A percentile compares a stretch with the other conserved stretches of the same genome.
phyloP scores from a whole-genome alignment of 2,888 invertebrate species.

The Endotricha flammealis region DNA sequence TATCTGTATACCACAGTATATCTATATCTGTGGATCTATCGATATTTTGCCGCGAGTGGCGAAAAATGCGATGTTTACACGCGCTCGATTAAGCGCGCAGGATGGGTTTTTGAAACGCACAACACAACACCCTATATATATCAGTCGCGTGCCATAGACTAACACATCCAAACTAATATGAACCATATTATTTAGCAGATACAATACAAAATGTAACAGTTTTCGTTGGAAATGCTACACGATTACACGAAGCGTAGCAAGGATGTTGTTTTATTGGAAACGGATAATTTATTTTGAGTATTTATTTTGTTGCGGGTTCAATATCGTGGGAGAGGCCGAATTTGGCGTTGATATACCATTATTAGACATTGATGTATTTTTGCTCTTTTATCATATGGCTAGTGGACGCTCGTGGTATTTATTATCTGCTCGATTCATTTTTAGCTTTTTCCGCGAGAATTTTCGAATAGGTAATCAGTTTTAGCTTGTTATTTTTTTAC shows the following conservation, averaged over 20 bases:
- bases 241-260: constrained; percentile 44
- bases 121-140: constrained; percentile 44
- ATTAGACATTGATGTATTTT: constrained; percentile 26
- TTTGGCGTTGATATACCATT: constrained; percentile 33
- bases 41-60: constrained; percentile 61
- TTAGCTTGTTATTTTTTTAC: not conserved
- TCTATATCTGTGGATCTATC: too few relatives aligned
- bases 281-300: constrained; percentile 73
- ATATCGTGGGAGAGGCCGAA: constrained; percentile 57
- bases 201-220: constrained; percentile 28
- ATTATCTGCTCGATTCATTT: too few relatives aligned
- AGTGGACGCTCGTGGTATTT: too few relatives aligned
- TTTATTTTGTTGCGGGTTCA: constrained; percentile 66
- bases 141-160: constrained; percentile 44
- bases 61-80: constrained; percentile 73
- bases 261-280: constrained; percentile 72
- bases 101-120: constrained; percentile 66
- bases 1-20: too few relatives aligned
- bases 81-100: constrained; percentile 68
- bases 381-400: too few relatives aligned
- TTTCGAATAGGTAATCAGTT: too few relatives aligned
- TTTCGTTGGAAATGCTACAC: constrained; percentile 30
- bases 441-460: too few relatives aligned
- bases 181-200: constrained; percentile 22
- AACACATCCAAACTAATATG: constrained; percentile 20